phyloP scores from a whole-genome alignment of 2,113 vertebrate species.

The Sclerurus mexicanus region DNA sequence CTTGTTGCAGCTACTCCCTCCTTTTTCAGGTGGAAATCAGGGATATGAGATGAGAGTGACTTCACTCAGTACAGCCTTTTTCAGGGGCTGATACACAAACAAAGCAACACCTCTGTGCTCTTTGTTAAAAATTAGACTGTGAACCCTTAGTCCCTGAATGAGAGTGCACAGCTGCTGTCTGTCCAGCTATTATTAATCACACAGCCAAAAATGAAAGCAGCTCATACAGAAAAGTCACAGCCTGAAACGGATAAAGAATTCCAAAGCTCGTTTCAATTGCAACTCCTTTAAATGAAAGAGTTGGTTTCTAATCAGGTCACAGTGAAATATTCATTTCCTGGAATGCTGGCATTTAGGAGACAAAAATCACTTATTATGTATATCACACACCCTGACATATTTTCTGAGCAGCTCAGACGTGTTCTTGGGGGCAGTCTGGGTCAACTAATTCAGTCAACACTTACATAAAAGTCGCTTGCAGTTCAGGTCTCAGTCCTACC shows the following conservation, averaged over 20 bases:
- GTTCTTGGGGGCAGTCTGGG: not conserved
- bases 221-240: not conserved
- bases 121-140: not conserved
- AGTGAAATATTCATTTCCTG: slow-evolving; percentile 40
- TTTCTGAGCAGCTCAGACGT: not conserved
- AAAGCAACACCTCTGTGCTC: not conserved
- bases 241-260: not conserved
- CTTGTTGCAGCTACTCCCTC: not conserved
- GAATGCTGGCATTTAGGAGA: not conserved
- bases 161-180: not conserved
- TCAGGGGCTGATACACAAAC: not conserved
- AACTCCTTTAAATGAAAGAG: slow-evolving; percentile 4
- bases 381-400: not conserved
- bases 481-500: not conserved
- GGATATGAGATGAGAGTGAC: not conserved
- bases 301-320: slow-evolving; percentile 28
- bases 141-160: not conserved
- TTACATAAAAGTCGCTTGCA: not conserved
- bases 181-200: not conserved
- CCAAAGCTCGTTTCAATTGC: slow-evolving; percentile 13
- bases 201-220: not conserved
- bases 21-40: not conserved
- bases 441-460: slow-evolving; percentile 6
- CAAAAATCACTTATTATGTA: slow-evolving; percentile 24
- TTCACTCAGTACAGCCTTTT: not conserved